Evolutionary conservation across 2,797 vertebrate genomes (phyloP), one percentile per base, ranked within the genome.

Genomic region (Octomys mimax): DNA sequence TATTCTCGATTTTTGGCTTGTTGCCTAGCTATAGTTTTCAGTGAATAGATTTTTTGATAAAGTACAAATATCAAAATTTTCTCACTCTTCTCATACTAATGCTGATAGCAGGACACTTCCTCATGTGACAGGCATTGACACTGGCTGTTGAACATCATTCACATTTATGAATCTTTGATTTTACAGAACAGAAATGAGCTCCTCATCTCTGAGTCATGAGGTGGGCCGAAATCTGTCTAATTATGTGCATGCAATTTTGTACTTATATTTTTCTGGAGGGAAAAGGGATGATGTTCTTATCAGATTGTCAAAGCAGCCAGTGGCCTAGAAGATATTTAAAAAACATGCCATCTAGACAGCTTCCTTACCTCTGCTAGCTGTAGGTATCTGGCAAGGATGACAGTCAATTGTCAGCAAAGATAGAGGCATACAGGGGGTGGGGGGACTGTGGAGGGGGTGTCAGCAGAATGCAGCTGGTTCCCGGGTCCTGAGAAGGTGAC

Each of bases 31-130:
- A 42, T 52, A 22, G 9, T 68, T 73, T 33, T 83, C 36, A 66
- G 68, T 87, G 11, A 31, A 52, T 24, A 73, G 46, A 52, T 52
- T 33, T 94, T 84, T 83, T 66, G 61, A 87, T 80, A 49, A 77
- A 49, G 8, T 54, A 57, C 26, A 71, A 24, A 46, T 66, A 71
- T 78, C 13, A 86, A 42, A 84, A 42, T 62, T 93, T 52, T 31
- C 84, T 91, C 78, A 49, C 36, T 92, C 92, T 92, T 84, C 33
- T 87, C 36, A 57, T 42, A 62, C 54, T 46, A 80, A 66, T 66
- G 33, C 36, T 75, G 31, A 22, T 21, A 70, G 28, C 24, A 84
- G 46, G 31, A 33, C 33, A 10, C n/a, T 24, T 66, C 42, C 21
- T 66, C 9, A 57, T 12, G 46, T 54, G 33, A 36, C 31, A 92